Conservation (phyloP, 2,888 invertebrate species). For the Epinotia brunnichana region DNA sequence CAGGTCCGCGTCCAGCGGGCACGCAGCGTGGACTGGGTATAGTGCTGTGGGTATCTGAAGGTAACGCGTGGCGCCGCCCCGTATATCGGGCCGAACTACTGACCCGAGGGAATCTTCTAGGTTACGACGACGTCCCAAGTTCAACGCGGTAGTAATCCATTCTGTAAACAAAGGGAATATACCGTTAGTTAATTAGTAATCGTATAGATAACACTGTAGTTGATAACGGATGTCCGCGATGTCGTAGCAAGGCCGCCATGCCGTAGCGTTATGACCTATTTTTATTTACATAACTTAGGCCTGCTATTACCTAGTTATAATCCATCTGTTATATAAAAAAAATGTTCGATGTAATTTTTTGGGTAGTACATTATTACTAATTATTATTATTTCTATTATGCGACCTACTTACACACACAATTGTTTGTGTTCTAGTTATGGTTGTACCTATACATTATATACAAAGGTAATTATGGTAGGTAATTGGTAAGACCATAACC, state of each 20-base stretch:
- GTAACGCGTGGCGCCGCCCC: neutral
- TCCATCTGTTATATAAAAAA: no score
- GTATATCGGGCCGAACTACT: constrained; percentile 18
- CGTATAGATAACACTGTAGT: constrained; percentile 8
- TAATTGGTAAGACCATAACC: constrained; percentile 1
- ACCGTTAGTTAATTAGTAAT: constrained; percentile 26
- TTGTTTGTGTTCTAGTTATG: no score
- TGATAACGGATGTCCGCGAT: constrained; percentile 5
- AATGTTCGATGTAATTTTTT: neutral
- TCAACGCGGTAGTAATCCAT: constrained; percentile 54
- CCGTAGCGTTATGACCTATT: neutral
- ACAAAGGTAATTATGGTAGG: neutral
- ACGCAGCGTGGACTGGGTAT: constrained; percentile 23
- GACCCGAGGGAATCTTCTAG: constrained; percentile 45
- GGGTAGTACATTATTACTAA: neutral
- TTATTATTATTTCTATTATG: no score
- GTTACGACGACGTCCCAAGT: constrained; percentile 44
- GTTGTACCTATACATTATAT: neutral
- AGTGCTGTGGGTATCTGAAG: constrained; percentile 17
- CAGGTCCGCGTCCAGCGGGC: constrained; percentile 34
- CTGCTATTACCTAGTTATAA: neutral
- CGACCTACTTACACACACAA: no score
- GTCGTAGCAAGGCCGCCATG: constrained; percentile 11
- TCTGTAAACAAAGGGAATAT: constrained; percentile 50
- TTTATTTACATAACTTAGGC: neutral